These are phyloP conservation scores for Pollicipes pollicipes DNA, from an alignment of 1,140 invertebrate genomes.

Conservation along the genomic window DNA sequence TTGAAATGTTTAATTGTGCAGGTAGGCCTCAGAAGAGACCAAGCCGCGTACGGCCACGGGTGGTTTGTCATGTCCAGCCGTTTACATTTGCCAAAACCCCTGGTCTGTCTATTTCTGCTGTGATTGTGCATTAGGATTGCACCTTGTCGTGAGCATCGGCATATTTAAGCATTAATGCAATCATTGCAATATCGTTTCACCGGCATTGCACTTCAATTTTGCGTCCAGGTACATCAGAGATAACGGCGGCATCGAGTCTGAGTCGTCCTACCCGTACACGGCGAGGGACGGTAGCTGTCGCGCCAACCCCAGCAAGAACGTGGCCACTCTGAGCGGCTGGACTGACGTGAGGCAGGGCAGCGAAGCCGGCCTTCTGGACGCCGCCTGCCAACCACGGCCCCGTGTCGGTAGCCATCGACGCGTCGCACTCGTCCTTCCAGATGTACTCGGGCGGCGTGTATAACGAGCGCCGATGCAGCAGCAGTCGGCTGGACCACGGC, in stretches of 20 bases:
- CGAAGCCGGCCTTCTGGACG: constrained; percentile 49
- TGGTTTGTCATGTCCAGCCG: not conserved
- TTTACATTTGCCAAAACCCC: no score
- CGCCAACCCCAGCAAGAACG: constrained; percentile 48
- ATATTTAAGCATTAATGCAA: no score
- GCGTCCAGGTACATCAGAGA: constrained; percentile 61
- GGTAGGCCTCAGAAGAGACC: no score
- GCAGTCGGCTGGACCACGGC: constrained; percentile 39
- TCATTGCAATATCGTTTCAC: no score
- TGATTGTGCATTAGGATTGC: no score
- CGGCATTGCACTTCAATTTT: not conserved
- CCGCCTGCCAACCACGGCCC: constrained; percentile 85
- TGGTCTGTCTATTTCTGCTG: no score
- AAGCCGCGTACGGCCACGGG: no score
- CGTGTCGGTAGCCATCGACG: constrained; percentile 68
- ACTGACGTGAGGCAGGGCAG: constrained; percentile 53
- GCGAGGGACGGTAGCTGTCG: constrained; percentile 36
- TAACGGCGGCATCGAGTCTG: constrained; percentile 80
- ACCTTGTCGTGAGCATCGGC: no score
- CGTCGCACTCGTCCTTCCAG: constrained; percentile 54
- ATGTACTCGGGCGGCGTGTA: constrained; percentile 57
- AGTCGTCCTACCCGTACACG: constrained; percentile 37
- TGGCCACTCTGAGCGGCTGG: constrained; percentile 65
- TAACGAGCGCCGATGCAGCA: constrained; percentile 44
- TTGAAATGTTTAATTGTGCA: no score